These are phyloP conservation scores for Guaruba guarouba DNA, from an alignment of 2,113 vertebrate species.

Conservation along the genomic window DNA sequence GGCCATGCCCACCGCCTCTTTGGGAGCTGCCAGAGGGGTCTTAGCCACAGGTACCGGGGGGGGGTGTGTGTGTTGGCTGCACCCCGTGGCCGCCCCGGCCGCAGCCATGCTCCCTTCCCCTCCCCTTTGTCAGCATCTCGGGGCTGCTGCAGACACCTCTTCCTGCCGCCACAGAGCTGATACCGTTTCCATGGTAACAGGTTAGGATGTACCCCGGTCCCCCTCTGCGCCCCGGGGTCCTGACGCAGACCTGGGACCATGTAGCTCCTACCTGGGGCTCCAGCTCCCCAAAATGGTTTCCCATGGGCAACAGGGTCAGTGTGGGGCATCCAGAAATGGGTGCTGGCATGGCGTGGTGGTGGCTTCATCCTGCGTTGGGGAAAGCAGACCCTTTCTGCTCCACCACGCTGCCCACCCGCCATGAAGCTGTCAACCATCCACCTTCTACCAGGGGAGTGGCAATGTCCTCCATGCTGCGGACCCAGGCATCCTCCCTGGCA, in stretches of 20 bases:
- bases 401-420: rapidly evolving
- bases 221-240: neutral
- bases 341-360: rapidly evolving
- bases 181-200: constrained; percentile 48
- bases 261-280: neutral
- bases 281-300: neutral
- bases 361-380: neutral
- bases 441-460: neutral
- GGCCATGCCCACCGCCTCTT: rapidly evolving
- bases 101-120: constrained; percentile 47
- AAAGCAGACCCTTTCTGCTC: neutral
- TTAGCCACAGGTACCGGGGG: rapidly evolving
- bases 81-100: neutral
- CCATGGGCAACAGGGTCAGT: neutral
- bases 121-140: constrained; percentile 47
- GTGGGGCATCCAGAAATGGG: neutral
- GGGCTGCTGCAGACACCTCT: constrained; percentile 56
- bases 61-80: neutral
- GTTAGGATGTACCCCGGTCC: constrained; percentile 26
- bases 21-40: neutral
- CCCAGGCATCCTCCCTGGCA: neutral
- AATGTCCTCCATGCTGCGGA: neutral
- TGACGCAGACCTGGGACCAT: rapidly evolving
- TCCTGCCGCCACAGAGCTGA: constrained; percentile 20
- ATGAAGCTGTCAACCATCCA: neutral